phyloP scores from a whole-genome alignment of 2,113 vertebrate genomes.

The Rhea pennata region DNA sequence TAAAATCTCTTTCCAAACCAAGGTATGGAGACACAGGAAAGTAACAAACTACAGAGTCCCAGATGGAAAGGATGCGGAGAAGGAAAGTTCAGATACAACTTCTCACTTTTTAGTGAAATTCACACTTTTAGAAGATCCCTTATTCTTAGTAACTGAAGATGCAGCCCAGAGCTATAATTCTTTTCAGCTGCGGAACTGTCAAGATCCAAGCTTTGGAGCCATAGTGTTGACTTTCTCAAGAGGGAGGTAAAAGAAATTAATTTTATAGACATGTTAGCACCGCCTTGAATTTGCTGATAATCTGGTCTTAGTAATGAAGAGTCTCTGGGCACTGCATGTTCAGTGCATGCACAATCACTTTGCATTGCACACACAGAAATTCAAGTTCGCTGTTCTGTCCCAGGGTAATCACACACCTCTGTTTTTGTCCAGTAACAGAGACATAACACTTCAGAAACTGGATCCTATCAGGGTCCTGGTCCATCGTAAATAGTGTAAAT shows the following conservation, averaged over 20 bases:
- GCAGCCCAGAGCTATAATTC: neutral
- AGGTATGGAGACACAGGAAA: neutral
- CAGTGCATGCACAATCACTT: neutral
- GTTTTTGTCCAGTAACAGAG: neutral
- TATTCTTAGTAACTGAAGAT: neutral
- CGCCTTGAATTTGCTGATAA: neutral
- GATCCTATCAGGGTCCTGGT: neutral
- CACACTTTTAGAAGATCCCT: neutral
- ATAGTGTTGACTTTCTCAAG: neutral
- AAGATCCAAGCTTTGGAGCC: neutral
- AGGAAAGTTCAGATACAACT: neutral
- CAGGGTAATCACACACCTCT: neutral
- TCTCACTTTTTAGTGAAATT: neutral
- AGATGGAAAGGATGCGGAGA: neutral
- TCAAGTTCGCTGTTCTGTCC: neutral
- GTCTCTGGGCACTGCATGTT: neutral
- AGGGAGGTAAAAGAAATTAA: neutral
- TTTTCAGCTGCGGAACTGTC: neutral
- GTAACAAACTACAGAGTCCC: neutral
- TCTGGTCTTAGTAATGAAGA: neutral
- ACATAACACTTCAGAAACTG: neutral
- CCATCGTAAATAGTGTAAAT: neutral
- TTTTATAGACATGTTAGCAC: neutral
- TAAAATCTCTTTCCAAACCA: neutral
- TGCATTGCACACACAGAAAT: neutral